Evolutionary conservation across 2,888 invertebrate genomes (phyloP), one percentile per base, ranked within the genome.

Genomic region (Neocrepidodera transversa): DNA sequence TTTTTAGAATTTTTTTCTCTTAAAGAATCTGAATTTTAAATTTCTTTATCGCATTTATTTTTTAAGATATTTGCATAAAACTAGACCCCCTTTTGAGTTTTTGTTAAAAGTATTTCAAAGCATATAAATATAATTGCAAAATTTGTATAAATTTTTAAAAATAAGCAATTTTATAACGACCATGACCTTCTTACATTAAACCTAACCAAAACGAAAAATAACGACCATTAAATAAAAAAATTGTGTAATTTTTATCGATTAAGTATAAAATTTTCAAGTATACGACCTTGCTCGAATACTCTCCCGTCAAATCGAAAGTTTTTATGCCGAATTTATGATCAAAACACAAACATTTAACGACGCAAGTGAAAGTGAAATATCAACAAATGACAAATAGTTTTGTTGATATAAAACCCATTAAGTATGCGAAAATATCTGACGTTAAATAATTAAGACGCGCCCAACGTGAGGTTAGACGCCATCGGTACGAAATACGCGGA

Each of bases 281-380:
- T 40, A 40, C 40, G 40, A 40, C 40, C 40, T 40, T 40, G 40
- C 40, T 40, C 18, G 5, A 10, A 18, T 7, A 18, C 40, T n/a
- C 16, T 40, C 40, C 13, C 7, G 40, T 17, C 11, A 16, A 40
- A 14, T n/a, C 17, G 40, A 40, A 40, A 40, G 40, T 40, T 40
- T 40, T 38, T 36, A 7, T 36, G 7, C 14, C 7, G 7, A 16
- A 36, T 36, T 40, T 40, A 40, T 40, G 13, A 18, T 16, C 40
- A 40, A 40, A 40, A 40, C 40, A 40, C 18, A 40, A 40, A 18
- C 40, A 8, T 16, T 17, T 40, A 17, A n/a, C 13, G 10, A 10
- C 17, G 18, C 40, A 17, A 11, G 17, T n/a, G 40, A 40, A 40
- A 40, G 40, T 40, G 16, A 40, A 40, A 40, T 18, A 8, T 17